phyloP scores from a whole-genome alignment of 2,797 vertebrate species.

The Phataginus tetradactyla region DNA sequence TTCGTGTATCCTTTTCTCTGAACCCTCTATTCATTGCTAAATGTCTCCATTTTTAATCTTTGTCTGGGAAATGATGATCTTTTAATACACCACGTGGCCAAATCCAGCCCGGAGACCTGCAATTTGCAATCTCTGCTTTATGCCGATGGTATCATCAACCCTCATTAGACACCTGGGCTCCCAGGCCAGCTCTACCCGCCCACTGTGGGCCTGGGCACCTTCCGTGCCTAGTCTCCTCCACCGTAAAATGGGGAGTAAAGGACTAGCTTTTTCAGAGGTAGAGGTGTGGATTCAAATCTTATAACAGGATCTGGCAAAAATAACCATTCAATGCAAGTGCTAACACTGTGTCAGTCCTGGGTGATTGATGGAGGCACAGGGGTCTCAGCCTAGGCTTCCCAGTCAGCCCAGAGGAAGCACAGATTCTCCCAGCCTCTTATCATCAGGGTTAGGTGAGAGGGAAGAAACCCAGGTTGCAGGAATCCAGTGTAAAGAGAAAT shows the following conservation, averaged over 20 bases:
- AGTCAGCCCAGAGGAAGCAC: neutral
- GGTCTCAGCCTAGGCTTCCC: neutral
- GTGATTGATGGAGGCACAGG: neutral
- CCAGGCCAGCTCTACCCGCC: neutral
- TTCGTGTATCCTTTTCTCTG: neutral
- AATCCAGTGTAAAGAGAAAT: neutral
- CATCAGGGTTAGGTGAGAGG: no score
- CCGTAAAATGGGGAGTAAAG: neutral
- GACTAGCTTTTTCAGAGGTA: neutral
- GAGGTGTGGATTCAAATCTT: neutral
- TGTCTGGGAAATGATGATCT: neutral
- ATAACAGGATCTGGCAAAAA: neutral
- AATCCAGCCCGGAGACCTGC: neutral
- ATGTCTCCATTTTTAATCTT: neutral
- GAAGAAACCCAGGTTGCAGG: neutral
- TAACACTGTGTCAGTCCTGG: rapidly evolving
- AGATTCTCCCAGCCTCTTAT: neutral
- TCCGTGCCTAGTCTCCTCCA: neutral
- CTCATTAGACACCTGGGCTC: neutral
- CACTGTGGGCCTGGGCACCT: no score
- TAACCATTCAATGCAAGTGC: neutral
- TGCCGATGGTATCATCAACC: neutral
- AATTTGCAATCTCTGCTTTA: no score
- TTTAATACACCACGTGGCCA: neutral
- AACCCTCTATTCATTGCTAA: neutral